Evolutionary conservation across 2,113 vertebrate species (phyloP).

Genomic region (Orthonyx spaldingii): DNA sequence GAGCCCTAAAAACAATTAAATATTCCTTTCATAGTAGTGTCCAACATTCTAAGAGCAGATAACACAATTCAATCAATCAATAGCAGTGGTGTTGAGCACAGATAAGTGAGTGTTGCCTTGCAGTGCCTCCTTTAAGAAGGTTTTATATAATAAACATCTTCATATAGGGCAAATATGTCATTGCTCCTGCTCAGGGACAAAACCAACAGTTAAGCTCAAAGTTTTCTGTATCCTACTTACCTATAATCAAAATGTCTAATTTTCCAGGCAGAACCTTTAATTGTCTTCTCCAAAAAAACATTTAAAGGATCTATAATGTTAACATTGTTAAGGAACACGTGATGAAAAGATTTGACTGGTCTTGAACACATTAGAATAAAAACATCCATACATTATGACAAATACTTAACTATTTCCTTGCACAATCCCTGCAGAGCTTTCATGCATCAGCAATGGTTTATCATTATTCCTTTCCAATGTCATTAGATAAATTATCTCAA

Average conservation of each 20-base stretch:
- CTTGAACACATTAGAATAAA: background rate
- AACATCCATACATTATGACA: background rate
- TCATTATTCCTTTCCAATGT: background rate
- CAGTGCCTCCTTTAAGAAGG: background rate
- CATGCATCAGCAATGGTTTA: background rate
- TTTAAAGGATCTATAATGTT: background rate
- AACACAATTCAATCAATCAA: background rate
- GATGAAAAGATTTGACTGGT: background rate
- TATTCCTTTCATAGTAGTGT: background rate
- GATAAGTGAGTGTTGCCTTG: background rate
- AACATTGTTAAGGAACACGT: accelerated
- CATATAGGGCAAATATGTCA: too few relatives aligned
- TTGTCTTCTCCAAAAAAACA: background rate
- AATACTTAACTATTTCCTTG: background rate
- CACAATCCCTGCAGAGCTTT: background rate
- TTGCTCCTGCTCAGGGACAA: background rate
- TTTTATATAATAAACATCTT: background rate
- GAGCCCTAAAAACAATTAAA: background rate
- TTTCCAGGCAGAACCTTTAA: background rate
- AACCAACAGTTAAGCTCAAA: background rate
- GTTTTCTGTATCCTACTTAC: background rate
- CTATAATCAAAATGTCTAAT: background rate
- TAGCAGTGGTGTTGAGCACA: background rate
- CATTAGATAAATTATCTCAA: background rate
- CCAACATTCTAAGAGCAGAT: background rate